Evolutionary conservation across 2,113 vertebrate species (phyloP).

Genomic region (Nyctereutes procyonoides): DNA sequence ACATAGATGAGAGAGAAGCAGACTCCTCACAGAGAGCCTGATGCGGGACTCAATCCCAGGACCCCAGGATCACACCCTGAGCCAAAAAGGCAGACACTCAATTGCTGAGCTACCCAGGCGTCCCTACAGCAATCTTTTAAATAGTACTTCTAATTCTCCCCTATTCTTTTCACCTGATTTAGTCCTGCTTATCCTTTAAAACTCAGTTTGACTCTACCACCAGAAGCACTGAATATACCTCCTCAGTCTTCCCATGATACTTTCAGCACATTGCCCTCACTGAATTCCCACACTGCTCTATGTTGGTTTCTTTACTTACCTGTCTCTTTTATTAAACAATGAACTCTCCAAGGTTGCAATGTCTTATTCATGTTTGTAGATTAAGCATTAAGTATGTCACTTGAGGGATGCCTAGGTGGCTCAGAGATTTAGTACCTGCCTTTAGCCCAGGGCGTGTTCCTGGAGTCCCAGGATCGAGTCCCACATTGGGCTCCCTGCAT

Average conservation of each 20-base stretch:
- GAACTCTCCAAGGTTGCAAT: not conserved
- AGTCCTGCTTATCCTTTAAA: not conserved
- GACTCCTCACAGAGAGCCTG: too few relatives aligned
- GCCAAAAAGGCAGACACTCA: too few relatives aligned
- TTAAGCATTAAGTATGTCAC: not conserved
- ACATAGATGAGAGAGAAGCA: too few relatives aligned
- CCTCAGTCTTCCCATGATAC: not conserved
- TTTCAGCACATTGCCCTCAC: not conserved
- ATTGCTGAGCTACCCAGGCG: too few relatives aligned
- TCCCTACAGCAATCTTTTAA: not conserved
- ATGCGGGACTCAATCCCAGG: too few relatives aligned
- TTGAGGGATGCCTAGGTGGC: not conserved
- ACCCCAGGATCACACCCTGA: too few relatives aligned
- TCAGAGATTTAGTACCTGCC: too few relatives aligned
- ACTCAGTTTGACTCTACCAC: not conserved
- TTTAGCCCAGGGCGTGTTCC: too few relatives aligned
- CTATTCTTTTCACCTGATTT: not conserved
- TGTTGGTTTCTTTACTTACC: not conserved
- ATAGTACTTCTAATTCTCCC: not conserved
- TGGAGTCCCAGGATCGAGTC: too few relatives aligned
- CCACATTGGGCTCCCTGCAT: too few relatives aligned
- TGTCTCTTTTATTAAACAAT: not conserved
- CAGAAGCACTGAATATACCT: not conserved
- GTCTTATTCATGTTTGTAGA: slow-evolving; percentile 40
- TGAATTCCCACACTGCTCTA: not conserved